Percentiles rank a stretch among this genome's conserved stretches.
Evolutionary conservation across 2,888 invertebrate genomes (phyloP).

Genomic region (Drosophila nr. medialis): DNA sequence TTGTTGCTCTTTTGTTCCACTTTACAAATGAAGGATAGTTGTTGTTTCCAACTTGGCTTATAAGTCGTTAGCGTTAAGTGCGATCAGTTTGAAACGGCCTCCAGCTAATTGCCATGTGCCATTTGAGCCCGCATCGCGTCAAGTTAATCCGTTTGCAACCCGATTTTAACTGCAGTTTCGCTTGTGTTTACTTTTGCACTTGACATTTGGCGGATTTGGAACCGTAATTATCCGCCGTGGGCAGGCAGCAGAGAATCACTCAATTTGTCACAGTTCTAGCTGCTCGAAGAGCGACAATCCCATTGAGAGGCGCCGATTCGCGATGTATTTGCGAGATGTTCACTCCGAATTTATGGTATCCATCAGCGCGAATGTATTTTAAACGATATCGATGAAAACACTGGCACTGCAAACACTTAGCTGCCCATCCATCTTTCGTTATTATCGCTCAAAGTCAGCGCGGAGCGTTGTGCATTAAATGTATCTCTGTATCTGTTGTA

Average conservation of each 20-base stretch:
- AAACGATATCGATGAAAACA: conserved; percentile 75
- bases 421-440: conserved; percentile 74
- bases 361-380: conserved; percentile 67
- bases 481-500: conserved; percentile 37
- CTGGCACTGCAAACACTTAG: conserved; percentile 72
- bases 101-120: conserved; percentile 44
- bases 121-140: conserved; percentile 36
- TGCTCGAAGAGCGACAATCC: conserved; percentile 21
- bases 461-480: conserved; percentile 31
- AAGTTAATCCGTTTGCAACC: conserved; percentile 59
- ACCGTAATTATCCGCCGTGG: conserved; percentile 59
- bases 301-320: conserved; percentile 42
- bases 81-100: conserved; percentile 29
- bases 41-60: conserved; percentile 1
- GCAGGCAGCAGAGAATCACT: conserved; percentile 25
- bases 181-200: conserved; percentile 39
- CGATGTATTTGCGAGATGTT: conserved; percentile 53
- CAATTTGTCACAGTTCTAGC: conserved; percentile 72
- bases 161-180: conserved; percentile 41
- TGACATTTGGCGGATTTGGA: conserved; percentile 44
- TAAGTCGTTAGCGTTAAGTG: conserved; percentile 19
- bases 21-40: conserved; percentile 25
- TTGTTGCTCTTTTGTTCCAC: conserved; percentile 29
- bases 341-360: conserved; percentile 72
- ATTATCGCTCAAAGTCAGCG: conserved; percentile 61